Evolutionary conservation across 2,888 invertebrate species (phyloP), one percentile per base, ranked within the genome.

Genomic region (Hirtodrosophila duncani): DNA sequence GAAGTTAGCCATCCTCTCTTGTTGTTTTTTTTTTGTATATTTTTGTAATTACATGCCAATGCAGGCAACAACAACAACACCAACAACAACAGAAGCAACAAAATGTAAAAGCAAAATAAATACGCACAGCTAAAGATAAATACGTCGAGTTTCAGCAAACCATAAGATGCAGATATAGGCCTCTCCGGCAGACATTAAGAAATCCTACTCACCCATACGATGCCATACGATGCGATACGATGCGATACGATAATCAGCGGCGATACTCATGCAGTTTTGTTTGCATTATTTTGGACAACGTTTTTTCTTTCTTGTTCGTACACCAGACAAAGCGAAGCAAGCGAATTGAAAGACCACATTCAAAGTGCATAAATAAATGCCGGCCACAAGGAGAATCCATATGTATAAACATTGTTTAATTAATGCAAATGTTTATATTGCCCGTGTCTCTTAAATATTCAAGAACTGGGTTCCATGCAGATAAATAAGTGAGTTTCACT

Each of bases 111-210:
- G 52, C 65, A 65, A 62, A 68, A 62, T 68, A 68, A 71, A 72
- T 72, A 72, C 74, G 67, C 78, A 67, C 74, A 69, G 78, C 58
- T 67, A 71, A 69, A 77, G 55, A 63, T n/a, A 62, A 20, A 41
- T 30, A 31, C 39, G 36, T 13, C 18, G 56, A 48, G 46, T 33
- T 37, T 36, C 34, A 36, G 37, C 57, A 50, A 26, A 43, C 36
- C 30, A 27, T 36, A 26, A 8, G 14, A 11, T 27, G 31, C 27
- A 20, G 21, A 11, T 10, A 34, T 6, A 21, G n/a, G 13, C 9
- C n/a, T 16, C 16, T 10, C 38, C 27, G 50, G 29, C 30, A 2
- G 14, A 16, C 30, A 6, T 31, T 23, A 9, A 27, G 39, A 27
- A 14, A 10, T 14, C 5, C 20, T 6, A 20, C 7, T 6, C 4